These are phyloP conservation scores for Enteromius treurensis DNA, from an alignment of 2,797 vertebrate genomes.

Conservation along the genomic window DNA sequence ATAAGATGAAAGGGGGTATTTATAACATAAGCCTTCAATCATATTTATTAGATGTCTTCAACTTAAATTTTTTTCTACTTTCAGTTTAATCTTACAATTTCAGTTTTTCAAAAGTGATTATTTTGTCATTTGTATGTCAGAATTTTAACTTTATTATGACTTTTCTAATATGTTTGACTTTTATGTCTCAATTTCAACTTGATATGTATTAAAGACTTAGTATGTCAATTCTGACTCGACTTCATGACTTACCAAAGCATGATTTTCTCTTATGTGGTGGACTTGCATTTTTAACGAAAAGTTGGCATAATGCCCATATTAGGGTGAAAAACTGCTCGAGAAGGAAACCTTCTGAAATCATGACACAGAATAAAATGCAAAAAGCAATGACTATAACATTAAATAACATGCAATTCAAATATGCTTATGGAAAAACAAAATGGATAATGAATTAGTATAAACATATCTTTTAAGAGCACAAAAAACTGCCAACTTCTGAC, in stretches of 20 bases:
- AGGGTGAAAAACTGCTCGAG: not conserved
- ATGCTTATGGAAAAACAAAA: not conserved
- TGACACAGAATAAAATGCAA: not conserved
- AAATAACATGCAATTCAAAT: not conserved
- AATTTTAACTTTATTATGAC: not conserved
- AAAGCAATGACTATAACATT: not conserved
- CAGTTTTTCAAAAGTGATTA: not conserved
- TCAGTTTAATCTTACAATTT: not conserved
- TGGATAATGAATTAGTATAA: not conserved
- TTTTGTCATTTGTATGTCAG: not conserved
- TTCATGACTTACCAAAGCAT: slow-evolving; percentile 3
- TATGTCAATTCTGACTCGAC: not conserved
- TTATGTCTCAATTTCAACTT: not conserved
- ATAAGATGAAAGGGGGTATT: not conserved
- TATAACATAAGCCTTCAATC: not conserved
- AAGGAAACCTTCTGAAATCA: not conserved
- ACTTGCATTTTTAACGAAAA: not conserved
- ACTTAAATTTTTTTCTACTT: not conserved
- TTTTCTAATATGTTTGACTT: not conserved
- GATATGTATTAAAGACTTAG: not conserved
- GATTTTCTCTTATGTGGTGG: not conserved
- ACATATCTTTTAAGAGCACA: not conserved
- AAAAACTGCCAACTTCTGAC: not conserved
- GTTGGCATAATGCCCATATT: not conserved
- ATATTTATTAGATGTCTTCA: not conserved